Conservation (phyloP, 2,888 invertebrate species). For the Spilosoma lubricipeda region DNA sequence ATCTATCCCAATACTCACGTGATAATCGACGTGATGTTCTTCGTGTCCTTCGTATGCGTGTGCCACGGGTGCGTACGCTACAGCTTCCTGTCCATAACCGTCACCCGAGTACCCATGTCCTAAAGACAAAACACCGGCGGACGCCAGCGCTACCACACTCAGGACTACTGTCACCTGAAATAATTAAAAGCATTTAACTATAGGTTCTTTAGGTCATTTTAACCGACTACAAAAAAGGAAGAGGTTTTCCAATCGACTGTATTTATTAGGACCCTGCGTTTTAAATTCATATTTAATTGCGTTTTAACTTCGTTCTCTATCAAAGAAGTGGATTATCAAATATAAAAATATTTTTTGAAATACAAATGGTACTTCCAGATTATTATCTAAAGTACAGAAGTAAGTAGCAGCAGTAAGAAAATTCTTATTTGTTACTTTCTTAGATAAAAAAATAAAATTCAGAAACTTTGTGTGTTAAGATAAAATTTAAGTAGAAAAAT, state of each 20-base stretch:
- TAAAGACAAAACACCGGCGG: slow-evolving; percentile 75
- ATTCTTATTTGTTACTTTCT: too few relatives aligned
- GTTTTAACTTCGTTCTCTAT: background rate
- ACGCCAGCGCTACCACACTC: slow-evolving; percentile 76
- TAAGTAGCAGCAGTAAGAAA: too few relatives aligned
- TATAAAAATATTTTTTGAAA: too few relatives aligned
- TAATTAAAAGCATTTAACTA: background rate
- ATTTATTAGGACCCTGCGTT: background rate
- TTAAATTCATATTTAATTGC: background rate
- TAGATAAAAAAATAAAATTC: background rate
- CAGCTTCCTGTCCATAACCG: slow-evolving; percentile 74
- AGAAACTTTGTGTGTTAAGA: background rate
- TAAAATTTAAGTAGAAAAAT: too few relatives aligned
- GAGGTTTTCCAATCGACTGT: too few relatives aligned
- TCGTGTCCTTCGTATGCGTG: slow-evolving; percentile 73
- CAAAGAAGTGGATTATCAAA: background rate
- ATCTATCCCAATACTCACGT: slow-evolving; percentile 64
- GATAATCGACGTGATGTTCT: slow-evolving; percentile 81
- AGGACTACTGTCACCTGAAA: slow-evolving; percentile 75
- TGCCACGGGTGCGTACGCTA: slow-evolving; percentile 75
- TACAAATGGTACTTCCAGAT: background rate
- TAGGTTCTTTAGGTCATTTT: background rate
- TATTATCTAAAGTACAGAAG: too few relatives aligned
- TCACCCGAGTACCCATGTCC: slow-evolving; percentile 75
- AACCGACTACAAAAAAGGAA: too few relatives aligned